Percentiles rank a stretch among this genome's conserved stretches.
phyloP scores from a whole-genome alignment of 2,113 vertebrate species.

The Eidolon helvum region DNA sequence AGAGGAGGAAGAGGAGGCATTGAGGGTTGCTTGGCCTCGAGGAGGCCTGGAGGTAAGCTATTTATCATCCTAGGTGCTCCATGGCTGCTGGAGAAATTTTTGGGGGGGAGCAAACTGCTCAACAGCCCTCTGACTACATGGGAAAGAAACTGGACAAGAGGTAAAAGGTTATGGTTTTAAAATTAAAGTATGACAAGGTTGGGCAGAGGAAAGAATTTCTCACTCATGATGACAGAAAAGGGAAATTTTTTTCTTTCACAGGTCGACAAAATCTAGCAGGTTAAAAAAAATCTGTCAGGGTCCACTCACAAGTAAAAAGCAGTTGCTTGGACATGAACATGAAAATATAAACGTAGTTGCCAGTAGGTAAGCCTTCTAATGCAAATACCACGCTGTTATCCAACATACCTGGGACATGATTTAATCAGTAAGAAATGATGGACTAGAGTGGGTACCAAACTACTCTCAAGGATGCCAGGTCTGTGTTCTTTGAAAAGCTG shows the following conservation, averaged over 20 bases:
- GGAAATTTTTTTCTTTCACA: background rate
- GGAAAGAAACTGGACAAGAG: background rate
- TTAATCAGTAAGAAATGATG: background rate
- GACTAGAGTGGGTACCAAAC: background rate
- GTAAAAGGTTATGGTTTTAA: constrained; percentile 11
- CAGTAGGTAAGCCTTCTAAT: background rate
- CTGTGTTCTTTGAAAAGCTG: background rate
- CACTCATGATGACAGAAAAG: background rate
- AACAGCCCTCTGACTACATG: background rate
- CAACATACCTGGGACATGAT: background rate
- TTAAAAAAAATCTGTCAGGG: background rate
- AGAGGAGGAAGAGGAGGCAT: background rate
- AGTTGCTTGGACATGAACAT: background rate
- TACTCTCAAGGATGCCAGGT: background rate
- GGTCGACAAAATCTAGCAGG: background rate
- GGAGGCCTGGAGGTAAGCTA: background rate
- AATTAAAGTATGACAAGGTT: background rate
- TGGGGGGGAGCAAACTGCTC: background rate
- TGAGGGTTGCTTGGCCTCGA: background rate
- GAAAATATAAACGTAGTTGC: background rate
- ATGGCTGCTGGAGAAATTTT: background rate
- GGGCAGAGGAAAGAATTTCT: background rate
- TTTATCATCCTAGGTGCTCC: background rate
- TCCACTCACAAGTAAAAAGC: constrained; percentile 35
- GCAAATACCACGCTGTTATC: background rate